These are phyloP conservation scores for Genyomyrus donnyi DNA, from an alignment of 2,113 vertebrate genomes.

Conservation along the genomic window DNA sequence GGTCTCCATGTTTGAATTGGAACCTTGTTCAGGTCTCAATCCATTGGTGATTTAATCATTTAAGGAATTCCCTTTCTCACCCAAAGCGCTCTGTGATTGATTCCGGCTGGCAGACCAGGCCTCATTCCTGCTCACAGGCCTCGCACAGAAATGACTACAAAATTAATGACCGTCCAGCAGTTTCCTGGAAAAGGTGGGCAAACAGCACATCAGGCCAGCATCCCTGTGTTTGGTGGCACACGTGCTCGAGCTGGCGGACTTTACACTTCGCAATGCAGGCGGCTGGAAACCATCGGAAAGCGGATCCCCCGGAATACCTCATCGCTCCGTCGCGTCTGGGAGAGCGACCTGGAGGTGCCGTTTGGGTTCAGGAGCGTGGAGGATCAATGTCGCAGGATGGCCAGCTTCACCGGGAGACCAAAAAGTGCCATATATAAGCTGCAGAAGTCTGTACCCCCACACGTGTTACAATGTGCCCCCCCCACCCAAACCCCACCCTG, in stretches of 20 bases:
- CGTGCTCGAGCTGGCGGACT: neutral
- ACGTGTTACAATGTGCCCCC: neutral
- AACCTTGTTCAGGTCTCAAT: slow-evolving; percentile 14
- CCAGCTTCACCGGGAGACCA: too few relatives aligned
- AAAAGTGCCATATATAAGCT: neutral
- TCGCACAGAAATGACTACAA: slow-evolving; percentile 17
- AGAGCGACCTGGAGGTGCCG: neutral
- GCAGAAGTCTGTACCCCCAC: neutral
- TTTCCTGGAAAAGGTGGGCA: neutral
- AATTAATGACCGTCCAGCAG: slow-evolving; percentile 4
- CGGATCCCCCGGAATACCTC: neutral
- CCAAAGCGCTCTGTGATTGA: slow-evolving; percentile 7
- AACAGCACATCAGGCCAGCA: neutral
- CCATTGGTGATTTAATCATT: slow-evolving; percentile 24
- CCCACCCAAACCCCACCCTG: neutral
- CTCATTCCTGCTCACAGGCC: neutral
- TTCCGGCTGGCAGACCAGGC: slow-evolving; percentile 8
- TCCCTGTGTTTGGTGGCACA: neutral
- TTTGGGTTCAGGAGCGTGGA: neutral
- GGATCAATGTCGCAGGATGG: neutral
- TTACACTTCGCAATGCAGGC: neutral
- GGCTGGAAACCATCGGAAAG: neutral
- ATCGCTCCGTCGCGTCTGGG: neutral
- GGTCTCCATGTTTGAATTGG: slow-evolving; percentile 13
- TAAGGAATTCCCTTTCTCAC: slow-evolving; percentile 16